These are phyloP conservation scores for Chiroxiphia lanceolata DNA, from an alignment of 2,797 vertebrate species.

Conservation along the genomic window DNA sequence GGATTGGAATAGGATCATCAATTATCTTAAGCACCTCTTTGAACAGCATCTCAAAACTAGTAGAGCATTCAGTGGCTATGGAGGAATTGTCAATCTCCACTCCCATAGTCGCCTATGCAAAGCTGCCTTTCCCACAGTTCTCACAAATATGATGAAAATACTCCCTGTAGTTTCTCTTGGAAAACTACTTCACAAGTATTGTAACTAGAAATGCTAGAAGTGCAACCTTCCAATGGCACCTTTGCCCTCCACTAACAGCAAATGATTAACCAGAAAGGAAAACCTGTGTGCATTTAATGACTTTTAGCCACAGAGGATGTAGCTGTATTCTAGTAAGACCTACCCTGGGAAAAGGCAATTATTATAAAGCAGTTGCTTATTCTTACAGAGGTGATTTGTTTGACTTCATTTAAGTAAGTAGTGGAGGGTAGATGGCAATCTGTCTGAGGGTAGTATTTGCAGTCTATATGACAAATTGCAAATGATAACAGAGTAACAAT, in stretches of 20 bases:
- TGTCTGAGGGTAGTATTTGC: background rate
- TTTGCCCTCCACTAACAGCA: background rate
- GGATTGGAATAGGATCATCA: background rate
- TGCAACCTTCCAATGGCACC: background rate
- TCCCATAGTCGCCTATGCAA: background rate
- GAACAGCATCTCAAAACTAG: background rate
- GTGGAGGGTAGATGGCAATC: background rate
- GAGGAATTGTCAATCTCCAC: background rate
- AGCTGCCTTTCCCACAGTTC: background rate
- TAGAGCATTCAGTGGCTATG: background rate
- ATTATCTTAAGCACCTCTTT: background rate
- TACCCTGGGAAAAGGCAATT: background rate
- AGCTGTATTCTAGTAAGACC: background rate
- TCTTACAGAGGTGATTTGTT: background rate
- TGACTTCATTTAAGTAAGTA: background rate
- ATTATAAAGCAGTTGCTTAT: background rate
- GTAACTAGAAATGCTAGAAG: background rate
- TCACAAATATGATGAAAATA: background rate
- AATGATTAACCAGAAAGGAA: background rate
- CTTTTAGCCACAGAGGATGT: background rate
- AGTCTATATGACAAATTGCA: background rate
- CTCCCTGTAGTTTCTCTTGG: background rate
- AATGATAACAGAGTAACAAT: background rate
- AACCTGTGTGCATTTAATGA: background rate
- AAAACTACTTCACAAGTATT: background rate